Conservation (phyloP, 2,113 vertebrate genomes). For the Nibea coibor region DNA sequence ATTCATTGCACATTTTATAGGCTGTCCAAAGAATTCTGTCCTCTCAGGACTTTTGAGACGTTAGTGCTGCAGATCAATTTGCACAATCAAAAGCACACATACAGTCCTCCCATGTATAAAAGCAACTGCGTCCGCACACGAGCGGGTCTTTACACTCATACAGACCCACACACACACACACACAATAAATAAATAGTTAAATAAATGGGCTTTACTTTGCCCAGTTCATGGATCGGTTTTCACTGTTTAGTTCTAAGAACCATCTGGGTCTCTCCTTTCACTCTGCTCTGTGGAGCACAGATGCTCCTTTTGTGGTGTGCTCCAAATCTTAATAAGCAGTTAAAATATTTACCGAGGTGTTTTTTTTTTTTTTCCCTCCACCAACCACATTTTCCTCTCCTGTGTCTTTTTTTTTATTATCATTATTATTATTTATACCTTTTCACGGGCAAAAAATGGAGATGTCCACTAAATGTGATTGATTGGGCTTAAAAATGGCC, state of each 20-base stretch:
- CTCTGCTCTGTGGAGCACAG: constrained; percentile 89
- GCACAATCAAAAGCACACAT: constrained; percentile 68
- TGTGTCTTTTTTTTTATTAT: constrained; percentile 86
- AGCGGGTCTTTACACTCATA: constrained; percentile 32
- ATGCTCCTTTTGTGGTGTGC: constrained; percentile 95
- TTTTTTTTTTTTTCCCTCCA: constrained; percentile 66
- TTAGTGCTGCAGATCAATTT: constrained; percentile 76
- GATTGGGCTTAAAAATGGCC: constrained; percentile 99
- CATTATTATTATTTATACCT: constrained; percentile 99
- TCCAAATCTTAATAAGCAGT: constrained; percentile 98
- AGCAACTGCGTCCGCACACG: constrained; percentile 43
- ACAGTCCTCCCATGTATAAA: constrained; percentile 56
- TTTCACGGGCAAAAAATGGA: constrained; percentile 98
- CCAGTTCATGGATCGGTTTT: constrained; percentile 81
- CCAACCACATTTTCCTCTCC: constrained; percentile 84
- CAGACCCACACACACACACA: constrained; percentile 27
- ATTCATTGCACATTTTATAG: constrained; percentile 85
- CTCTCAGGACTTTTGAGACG: constrained; percentile 75
- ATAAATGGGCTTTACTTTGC: constrained; percentile 80
- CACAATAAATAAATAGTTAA: constrained; percentile 78
- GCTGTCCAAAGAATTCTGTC: constrained; percentile 83
- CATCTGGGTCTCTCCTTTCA: constrained; percentile 93
- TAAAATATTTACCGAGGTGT: constrained; percentile 99
- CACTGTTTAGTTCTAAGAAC: constrained; percentile 87
- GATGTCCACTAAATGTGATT: constrained; percentile 99